Conservation (phyloP, 1,140 invertebrate genomes). For the Zophobas atratus region DNA sequence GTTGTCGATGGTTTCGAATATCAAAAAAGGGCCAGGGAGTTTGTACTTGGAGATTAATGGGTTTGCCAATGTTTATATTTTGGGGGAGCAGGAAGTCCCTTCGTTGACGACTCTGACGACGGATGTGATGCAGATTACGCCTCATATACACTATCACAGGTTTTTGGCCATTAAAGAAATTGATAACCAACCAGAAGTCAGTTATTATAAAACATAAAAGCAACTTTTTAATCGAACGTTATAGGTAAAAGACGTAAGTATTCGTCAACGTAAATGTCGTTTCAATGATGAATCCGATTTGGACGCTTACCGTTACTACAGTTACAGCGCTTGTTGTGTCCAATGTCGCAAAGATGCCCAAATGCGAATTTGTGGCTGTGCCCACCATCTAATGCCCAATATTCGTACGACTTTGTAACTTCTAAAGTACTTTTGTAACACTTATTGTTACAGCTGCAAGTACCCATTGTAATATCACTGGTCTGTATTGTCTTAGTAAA, state of each 20-base stretch:
- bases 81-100: conserved; percentile 77
- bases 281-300: conserved; percentile 77
- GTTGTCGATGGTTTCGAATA: conserved; percentile 71
- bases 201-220: neutral
- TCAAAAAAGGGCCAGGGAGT: conserved; percentile 72
- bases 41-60: conserved; percentile 73
- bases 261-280: conserved; percentile 71
- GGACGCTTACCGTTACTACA: conserved; percentile 75
- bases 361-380: conserved; percentile 75
- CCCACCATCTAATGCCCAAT: conserved; percentile 78
- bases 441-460: conserved; percentile 53
- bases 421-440: neutral
- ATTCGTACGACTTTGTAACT: conserved; percentile 60
- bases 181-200: conserved; percentile 64
- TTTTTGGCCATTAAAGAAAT: conserved; percentile 64
- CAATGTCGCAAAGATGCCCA: conserved; percentile 78
- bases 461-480: conserved; percentile 73
- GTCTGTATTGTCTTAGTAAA: conserved; percentile 74
- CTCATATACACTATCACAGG: conserved; percentile 58
- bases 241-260: conserved; percentile 63
- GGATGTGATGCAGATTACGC: conserved; percentile 67
- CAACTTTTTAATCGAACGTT: conserved; percentile 8
- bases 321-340: conserved; percentile 79
- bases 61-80: conserved; percentile 74
- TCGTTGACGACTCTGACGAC: conserved; percentile 74